These are phyloP conservation scores for Trichogramma pretiosum DNA, from an alignment of 1,140 invertebrate genomes.

Conservation along the genomic window DNA sequence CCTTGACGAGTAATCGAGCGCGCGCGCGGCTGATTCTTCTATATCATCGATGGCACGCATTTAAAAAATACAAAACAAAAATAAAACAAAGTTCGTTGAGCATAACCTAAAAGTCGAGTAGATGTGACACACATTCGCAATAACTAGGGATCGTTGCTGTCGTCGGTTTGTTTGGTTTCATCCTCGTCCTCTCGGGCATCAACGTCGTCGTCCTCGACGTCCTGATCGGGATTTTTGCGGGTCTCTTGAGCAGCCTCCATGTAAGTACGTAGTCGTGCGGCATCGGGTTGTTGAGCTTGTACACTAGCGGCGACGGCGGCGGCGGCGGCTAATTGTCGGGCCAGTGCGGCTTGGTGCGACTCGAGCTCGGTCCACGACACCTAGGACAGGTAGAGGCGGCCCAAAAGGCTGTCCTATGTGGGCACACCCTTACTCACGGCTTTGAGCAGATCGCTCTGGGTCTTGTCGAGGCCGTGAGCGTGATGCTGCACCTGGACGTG, in stretches of 20 bases:
- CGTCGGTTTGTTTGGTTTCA: no score
- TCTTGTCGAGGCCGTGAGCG: constrained; percentile 54
- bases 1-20: no score
- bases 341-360: background rate
- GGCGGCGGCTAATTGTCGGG: background rate
- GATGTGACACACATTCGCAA: no score
- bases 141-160: no score
- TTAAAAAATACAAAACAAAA: no score
- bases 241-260: constrained; percentile 17
- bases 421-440: constrained; percentile 58
- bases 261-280: constrained; percentile 28
- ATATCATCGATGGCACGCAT: no score
- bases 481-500: constrained; percentile 55
- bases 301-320: constrained; percentile 8
- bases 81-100: no score
- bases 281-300: constrained; percentile 11
- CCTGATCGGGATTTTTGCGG: background rate
- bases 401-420: constrained; percentile 47
- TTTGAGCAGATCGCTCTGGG: constrained; percentile 56
- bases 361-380: constrained; percentile 14
- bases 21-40: background rate
- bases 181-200: no score
- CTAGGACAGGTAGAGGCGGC: constrained; percentile 32
- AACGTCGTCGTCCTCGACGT: background rate
- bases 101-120: no score